These are phyloP conservation scores for Zingel zingel DNA, from an alignment of 2,113 vertebrate species.

Conservation along the genomic window DNA sequence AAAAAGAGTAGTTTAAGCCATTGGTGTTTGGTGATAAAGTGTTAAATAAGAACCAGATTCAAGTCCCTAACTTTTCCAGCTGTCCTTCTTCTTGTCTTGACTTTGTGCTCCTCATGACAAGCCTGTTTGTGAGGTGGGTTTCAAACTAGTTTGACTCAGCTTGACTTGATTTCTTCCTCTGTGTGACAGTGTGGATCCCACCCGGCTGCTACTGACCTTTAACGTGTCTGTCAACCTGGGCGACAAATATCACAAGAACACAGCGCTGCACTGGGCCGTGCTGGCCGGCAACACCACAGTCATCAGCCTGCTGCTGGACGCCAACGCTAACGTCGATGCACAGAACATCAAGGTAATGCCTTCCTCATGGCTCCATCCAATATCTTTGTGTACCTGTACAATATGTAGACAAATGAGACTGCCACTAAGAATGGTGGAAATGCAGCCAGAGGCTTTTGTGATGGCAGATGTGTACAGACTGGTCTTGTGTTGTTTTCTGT, in stretches of 20 bases:
- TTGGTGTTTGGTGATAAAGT: background rate
- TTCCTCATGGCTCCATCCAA: background rate
- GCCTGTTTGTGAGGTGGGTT: background rate
- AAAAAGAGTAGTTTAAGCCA: no score
- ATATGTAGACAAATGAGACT: background rate
- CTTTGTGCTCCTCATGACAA: no score
- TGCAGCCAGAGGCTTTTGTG: no score
- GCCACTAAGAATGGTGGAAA: background rate
- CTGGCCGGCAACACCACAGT: conserved; percentile 99
- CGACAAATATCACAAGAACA: conserved; percentile 99
- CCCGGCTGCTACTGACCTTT: conserved; percentile 96
- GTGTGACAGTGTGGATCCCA: conserved; percentile 93
- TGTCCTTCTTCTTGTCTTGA: background rate
- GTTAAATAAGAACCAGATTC: background rate
- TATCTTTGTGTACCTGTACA: rapidly evolving
- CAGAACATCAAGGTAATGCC: conserved; percentile 96
- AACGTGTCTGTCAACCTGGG: conserved; percentile 99
- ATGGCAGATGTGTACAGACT: background rate
- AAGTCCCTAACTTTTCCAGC: background rate
- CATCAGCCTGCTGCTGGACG: conserved; percentile 97
- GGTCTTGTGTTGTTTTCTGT: background rate
- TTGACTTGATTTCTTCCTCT: background rate
- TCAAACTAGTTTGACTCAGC: background rate
- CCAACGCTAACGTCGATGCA: conserved; percentile 95
- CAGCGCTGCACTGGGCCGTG: conserved; percentile 98